Evolutionary conservation across 2,888 invertebrate species (phyloP), one percentile per base, ranked within the genome.

Genomic region (Folsomia manolachei): DNA sequence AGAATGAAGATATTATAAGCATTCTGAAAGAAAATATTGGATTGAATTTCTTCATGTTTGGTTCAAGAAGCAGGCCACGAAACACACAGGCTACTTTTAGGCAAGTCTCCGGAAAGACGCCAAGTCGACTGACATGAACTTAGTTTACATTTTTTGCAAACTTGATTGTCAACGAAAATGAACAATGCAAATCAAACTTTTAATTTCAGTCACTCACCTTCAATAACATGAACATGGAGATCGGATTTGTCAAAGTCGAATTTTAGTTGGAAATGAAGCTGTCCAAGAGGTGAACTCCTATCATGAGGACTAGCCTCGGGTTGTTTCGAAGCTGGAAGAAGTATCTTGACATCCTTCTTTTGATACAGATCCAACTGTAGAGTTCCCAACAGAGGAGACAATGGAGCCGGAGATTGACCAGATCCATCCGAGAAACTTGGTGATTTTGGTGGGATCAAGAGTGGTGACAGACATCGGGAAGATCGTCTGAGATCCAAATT

Each of bases 181-280:
- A n/a, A n/a, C n/a, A 51, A 51, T 51, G 51, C 18, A 51, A 51
- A 11, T 51, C 18, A 9, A 51, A 11, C 18, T 51, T 18, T 11
- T 51, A 18, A 11, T 51, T 51, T 51, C 9, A 18, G 4, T 4
- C n/a, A 56, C 78, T 81, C 82, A 92, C 93, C 93, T 89, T 95
- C 94, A 84, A 95, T 94, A 79, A 95, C 86, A 85, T 95, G 94
- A n/a, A 94, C 91, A 79, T 93, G 90, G 79, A 95, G 87, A 84
- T 95, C 95, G 19, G 94, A 94, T 77, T 92, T 88, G 83, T 94
- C 91, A 82, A 94, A 94, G 85, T 95, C 95, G 82, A 95, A 95
- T 82, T 91, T 93, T 71, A 95, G 86, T 70, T 93, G 87, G 80
- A 94, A 87, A 83, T 95, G 95, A 77, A 95, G 87, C 74, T 93